Evolutionary conservation across 2,888 invertebrate genomes (phyloP).

Genomic region (Encarsia formosa): DNA sequence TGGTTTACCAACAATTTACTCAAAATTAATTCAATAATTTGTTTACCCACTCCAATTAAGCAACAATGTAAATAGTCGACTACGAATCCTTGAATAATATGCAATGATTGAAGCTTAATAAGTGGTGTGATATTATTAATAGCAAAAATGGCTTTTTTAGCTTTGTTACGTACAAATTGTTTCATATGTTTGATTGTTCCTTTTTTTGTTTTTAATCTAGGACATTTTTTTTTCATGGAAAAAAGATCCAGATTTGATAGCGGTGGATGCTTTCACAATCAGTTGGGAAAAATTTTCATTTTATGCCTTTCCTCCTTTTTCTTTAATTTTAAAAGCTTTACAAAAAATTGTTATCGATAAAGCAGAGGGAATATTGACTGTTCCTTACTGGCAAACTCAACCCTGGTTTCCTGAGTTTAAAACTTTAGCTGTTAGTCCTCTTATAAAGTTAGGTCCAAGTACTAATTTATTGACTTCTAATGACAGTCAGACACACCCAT

Average conservation of each 20-base stretch:
- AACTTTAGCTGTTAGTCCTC: slow-evolving; percentile 17
- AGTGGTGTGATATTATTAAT: no score
- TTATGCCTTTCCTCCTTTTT: slow-evolving; percentile 33
- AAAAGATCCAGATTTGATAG: slow-evolving; percentile 30
- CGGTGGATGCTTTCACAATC: slow-evolving; percentile 34
- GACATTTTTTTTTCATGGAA: slow-evolving; percentile 36
- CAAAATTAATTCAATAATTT: no score
- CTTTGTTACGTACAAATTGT: no score
- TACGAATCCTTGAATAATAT: no score
- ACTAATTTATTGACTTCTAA: slow-evolving; percentile 29
- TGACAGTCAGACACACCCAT: slow-evolving; percentile 32
- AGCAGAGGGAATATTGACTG: slow-evolving; percentile 36
- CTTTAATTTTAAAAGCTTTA: slow-evolving; percentile 16
- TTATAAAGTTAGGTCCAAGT: slow-evolving; percentile 22
- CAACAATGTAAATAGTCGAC: no score
- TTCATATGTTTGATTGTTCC: no score
- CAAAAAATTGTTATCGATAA: slow-evolving; percentile 31
- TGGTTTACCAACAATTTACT: no score
- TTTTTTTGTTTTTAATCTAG: no score
- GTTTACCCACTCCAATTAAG: no score
- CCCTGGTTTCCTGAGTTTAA: no score
- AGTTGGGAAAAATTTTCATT: slow-evolving; percentile 25
- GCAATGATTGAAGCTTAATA: no score
- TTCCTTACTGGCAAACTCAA: slow-evolving; percentile 36
- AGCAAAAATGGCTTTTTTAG: no score